Evolutionary conservation across 2,888 invertebrate species (phyloP), one percentile per base, ranked within the genome.

Genomic region (Ophonus ardosiacus): DNA sequence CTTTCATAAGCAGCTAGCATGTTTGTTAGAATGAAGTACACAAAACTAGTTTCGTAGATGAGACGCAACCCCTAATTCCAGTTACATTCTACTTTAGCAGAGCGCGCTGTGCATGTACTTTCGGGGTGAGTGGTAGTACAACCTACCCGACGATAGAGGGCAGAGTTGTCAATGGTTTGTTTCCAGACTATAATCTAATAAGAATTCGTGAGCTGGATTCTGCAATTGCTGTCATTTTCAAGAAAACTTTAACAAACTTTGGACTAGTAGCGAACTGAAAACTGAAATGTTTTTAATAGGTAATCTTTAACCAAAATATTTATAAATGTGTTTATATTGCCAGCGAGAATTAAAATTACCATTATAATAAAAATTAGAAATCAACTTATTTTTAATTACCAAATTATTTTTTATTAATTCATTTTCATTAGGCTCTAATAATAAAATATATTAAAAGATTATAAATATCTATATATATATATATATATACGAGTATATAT

Each of bases 61-160:
- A 31, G 81, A 51, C 65, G 40, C 81, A 81, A 81, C 68, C 81
- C 81, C 56, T 65, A 68, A 68, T 18, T 24, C 61, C 18, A 81
- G 61, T 61, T 31, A 13, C 13, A 7, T n/a, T 8, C n/a, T 15
- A 10, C 63, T 31, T 21, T 17, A 13, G 31, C 43, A 68, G 65
- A 68, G 43, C 21, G 43, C 63, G 18, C 59, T 18, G 10, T 0
- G 18, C 10, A 13, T 57, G 21, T 15, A 17, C 56, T 17, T 3
- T 17, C n/a, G 24, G 57, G 21, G 4, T 38, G 7, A 2, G 13
- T 38, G 31, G 24, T n/a, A 81, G 65, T 81, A 65, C 13, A n/a
- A 43, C 81, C 81, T 81, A 81, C 63, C 65, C 18, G 24, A 7
- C 65, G 15, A 13, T 56, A 81, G 81, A 81, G n/a, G 80, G 80